These are phyloP conservation scores for Glyptemys insculpta DNA, from an alignment of 2,797 vertebrate species.

Conservation along the genomic window DNA sequence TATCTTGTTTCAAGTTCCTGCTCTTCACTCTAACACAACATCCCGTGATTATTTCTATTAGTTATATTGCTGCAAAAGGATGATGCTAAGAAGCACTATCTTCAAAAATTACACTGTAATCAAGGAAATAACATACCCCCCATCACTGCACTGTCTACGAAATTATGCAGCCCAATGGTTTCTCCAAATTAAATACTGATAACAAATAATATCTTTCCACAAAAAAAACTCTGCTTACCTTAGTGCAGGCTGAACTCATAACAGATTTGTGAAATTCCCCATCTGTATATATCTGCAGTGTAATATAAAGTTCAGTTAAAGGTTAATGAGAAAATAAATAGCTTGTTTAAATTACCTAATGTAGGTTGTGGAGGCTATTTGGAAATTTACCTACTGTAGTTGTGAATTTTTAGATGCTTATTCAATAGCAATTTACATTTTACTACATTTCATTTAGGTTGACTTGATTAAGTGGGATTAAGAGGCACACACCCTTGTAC, in stretches of 20 bases:
- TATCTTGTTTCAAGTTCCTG: background rate
- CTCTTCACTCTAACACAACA: background rate
- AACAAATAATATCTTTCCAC: slow-evolving; percentile 14
- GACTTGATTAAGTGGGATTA: background rate
- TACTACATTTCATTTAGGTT: background rate
- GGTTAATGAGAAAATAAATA: background rate
- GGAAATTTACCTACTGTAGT: background rate
- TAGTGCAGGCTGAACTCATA: slow-evolving; percentile 78
- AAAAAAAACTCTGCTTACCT: slow-evolving; percentile 63
- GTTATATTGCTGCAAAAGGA: background rate
- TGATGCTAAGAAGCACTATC: background rate
- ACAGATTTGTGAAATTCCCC: slow-evolving; percentile 75
- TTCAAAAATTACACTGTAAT: background rate
- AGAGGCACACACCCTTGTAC: background rate
- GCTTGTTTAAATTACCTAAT: background rate
- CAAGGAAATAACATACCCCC: background rate
- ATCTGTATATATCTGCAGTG: slow-evolving; percentile 66
- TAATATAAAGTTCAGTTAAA: background rate
- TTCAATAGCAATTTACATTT: slow-evolving; percentile 1
- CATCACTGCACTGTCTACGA: background rate
- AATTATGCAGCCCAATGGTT: slow-evolving; percentile 25
- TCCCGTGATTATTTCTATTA: background rate
- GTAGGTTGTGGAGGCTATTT: background rate
- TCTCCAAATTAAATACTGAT: slow-evolving; percentile 41
- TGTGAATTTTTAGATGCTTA: background rate